Base-by-base conservation (phyloP, 2,797 vertebrate species). In the Parauchenoglanis ngamensis region DNA sequence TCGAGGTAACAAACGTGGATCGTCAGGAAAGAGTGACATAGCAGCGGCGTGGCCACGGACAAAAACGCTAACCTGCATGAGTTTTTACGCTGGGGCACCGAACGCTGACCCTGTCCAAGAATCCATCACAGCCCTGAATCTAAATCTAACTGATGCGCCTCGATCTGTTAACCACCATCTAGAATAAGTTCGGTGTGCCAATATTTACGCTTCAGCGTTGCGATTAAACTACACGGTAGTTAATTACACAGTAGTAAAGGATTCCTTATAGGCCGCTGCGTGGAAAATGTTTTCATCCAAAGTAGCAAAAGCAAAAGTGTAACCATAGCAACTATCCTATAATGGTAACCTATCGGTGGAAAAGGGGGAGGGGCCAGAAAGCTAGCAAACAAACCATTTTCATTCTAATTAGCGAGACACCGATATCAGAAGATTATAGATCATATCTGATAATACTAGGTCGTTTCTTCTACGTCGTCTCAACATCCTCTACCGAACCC, bases 181-280 rank as follows among this genome's bases (percentile, higher is more conserved):
- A 56, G 17, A 7, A 21, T 23, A 59, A 21, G 8, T 11, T 31
- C 19, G 3, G 59, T 4, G 17, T 4, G 49, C 28, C 10, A 25
- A 83, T 35, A 54, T 54, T 68, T 83, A 52, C 46, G 31, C 49
- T 65, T n/a, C 59, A 19, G 81, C 63, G 7, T 35, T 2, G 19
- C 63, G 0, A 7, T 54, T 72, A 17, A 17, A 84, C 82, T 70
- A 70, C 81, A 56, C 8, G 65, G 81, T 83, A 83, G 65, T 70
- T 67, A 61, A 40, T 7, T 25, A 17, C 2, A 46, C n/a, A n/a
- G n/a, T 7, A 61, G 35, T 40, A 35, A 57, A 44, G 8, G 4
- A 65, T 49, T 28, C 12, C 4, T 82, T 65, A 21, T 11, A 7
- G 35, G 25, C 25, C 10, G 12, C 49, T 28, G 75, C 19, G 46